Base-by-base conservation (phyloP, 2,888 invertebrate species). In the Zele albiditarsus region DNA sequence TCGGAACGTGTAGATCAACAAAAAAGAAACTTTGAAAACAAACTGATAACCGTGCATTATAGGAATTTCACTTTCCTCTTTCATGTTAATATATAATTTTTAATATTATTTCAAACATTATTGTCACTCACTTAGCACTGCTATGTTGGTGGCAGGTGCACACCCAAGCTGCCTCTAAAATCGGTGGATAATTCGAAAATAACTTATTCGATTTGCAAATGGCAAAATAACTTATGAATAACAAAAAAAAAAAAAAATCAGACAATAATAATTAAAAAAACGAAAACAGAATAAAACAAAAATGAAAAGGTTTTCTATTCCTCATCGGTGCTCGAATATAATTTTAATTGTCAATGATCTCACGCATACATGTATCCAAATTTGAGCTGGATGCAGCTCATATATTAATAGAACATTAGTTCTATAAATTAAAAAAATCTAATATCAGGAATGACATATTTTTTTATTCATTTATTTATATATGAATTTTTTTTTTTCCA, bases 131-230 rank as follows among this genome's bases (percentile, higher is more conserved):
- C 81, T 84, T 83, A 83, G 82, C 84, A 82, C 82, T 84, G 83
- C 82, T 82, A 84, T 85, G 83, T 77, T 84, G 87, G 88, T 87
- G 87, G 87, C 89, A 87, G 89, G 88, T 88, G 88, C 88, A 88
- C 88, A 89, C 86, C 87, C 87, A 87, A 83, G 84, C 86, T 85
- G 83, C 83, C 84, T 84, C 80, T 81, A 81, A 77, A 82, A 81
- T 79, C 80, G 78, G 76, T 80, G 80, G 78, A 79, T 81, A 75
- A 80, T 78, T 77, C 76, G 73, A 69, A 53, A 67, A 73, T 76
- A 60, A 78, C 69, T 67, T 62, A 38, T 70, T 76, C 60, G 49
- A 71, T n/a, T 25, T 33, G n/a, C n/a, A 57, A 57, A 57, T 53
- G n/a, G 27, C 60, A 53, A 20, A 42, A 60, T 70, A 38, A 58